These are phyloP conservation scores for Antrozous pallidus DNA, from an alignment of 2,797 vertebrate genomes.

Conservation along the genomic window DNA sequence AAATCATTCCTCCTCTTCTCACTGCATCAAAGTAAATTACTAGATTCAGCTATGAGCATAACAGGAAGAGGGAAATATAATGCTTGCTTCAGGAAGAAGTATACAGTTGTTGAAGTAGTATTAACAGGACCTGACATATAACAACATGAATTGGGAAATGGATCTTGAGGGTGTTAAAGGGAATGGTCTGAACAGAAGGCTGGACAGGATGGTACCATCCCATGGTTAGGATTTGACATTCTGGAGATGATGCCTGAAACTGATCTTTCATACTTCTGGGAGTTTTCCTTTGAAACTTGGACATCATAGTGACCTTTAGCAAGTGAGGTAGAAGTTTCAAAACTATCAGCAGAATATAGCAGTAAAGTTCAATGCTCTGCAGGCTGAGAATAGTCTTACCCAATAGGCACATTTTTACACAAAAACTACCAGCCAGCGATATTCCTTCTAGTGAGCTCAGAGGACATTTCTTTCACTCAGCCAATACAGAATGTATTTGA, in stretches of 20 bases:
- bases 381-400: rapidly evolving
- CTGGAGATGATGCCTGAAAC: neutral
- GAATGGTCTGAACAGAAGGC: neutral
- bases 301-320: neutral
- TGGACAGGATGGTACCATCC: neutral
- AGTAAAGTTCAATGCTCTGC: neutral
- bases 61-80: neutral
- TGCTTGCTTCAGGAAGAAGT: neutral
- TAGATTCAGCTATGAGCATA: neutral
- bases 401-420: neutral
- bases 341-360: neutral
- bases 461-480: neutral
- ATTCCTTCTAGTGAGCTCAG: neutral
- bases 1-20: neutral
- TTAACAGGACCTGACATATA: neutral
- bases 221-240: neutral
- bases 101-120: neutral
- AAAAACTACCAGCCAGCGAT: neutral
- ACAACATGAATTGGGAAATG: neutral
- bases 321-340: neutral
- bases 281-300: neutral
- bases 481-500: neutral
- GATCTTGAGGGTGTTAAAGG: neutral
- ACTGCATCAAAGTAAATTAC: no score
- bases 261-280: neutral